These are phyloP conservation scores for Anaspis maculata DNA, from an alignment of 2,888 invertebrate species.

Conservation along the genomic window DNA sequence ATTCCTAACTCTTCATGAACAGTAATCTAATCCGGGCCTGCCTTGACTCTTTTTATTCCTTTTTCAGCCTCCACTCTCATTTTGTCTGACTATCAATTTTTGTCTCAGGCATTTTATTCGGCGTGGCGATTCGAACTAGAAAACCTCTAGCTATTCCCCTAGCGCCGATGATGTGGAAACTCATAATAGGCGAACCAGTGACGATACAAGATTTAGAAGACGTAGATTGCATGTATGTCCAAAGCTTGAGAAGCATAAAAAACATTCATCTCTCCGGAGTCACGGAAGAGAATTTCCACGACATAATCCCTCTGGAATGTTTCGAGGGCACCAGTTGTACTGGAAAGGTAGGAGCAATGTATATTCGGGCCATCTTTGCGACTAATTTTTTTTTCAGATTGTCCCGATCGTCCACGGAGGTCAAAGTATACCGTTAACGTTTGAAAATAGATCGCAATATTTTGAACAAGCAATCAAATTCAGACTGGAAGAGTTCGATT, in stretches of 20 bases:
- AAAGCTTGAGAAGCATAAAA: constrained; percentile 50
- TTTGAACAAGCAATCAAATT: constrained; percentile 52
- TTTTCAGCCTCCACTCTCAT: no score
- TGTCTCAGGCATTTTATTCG: constrained; percentile 49
- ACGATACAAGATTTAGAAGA: constrained; percentile 55
- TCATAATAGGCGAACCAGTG: constrained; percentile 51
- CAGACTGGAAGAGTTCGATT: constrained; percentile 53
- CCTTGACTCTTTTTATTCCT: no score
- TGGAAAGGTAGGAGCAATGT: constrained; percentile 36
- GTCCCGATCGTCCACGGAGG: constrained; percentile 57
- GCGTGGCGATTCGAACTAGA: constrained; percentile 57
- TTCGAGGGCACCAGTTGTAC: constrained; percentile 55
- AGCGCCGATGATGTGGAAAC: constrained; percentile 56
- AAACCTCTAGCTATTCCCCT: constrained; percentile 56
- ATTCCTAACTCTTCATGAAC: no score
- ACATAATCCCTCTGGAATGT: constrained; percentile 53
- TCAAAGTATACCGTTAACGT: constrained; percentile 49
- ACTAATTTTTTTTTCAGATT: constrained; percentile 29
- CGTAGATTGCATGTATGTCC: constrained; percentile 49
- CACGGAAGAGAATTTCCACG: constrained; percentile 51
- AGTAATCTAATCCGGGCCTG: no score
- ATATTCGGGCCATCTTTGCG: background rate
- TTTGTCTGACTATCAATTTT: no score
- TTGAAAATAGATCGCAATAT: constrained; percentile 51
- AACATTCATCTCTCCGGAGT: constrained; percentile 54